Evolutionary conservation across 1,140 invertebrate genomes (phyloP).

Genomic region (Argopecten irradians): DNA sequence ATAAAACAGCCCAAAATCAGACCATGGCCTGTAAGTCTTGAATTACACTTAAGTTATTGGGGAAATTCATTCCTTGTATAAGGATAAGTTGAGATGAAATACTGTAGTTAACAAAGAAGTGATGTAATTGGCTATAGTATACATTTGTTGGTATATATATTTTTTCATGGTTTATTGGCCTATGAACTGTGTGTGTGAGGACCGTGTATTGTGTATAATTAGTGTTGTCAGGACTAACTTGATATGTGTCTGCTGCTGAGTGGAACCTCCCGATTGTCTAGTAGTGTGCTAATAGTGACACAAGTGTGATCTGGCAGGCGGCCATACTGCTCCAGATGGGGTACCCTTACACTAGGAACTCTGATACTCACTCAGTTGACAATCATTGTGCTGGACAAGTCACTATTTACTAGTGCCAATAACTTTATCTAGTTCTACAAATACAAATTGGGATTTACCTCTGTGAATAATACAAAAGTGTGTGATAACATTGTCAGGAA

Average conservation of each 20-base stretch:
- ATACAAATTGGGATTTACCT: background rate
- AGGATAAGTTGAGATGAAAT: background rate
- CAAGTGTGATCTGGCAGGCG: background rate
- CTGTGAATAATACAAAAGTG: background rate
- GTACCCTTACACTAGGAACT: background rate
- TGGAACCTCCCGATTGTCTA: background rate
- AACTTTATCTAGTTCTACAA: background rate
- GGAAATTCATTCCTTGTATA: background rate
- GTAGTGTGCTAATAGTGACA: constrained; percentile 5
- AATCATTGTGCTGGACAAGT: background rate
- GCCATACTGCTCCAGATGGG: background rate
- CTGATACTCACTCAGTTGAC: background rate
- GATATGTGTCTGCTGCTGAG: background rate
- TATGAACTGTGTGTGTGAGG: background rate
- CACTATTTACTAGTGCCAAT: background rate
- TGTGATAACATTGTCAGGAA: background rate
- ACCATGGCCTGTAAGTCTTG: background rate
- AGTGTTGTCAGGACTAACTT: background rate
- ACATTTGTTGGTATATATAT: background rate
- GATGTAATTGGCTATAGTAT: background rate
- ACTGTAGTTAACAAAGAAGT: background rate
- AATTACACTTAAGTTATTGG: background rate
- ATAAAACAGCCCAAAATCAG: background rate
- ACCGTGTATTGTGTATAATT: constrained; percentile 18
- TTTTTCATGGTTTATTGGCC: background rate